These are phyloP conservation scores for Hetaerina titia DNA, from an alignment of 2,888 invertebrate genomes.

Conservation along the genomic window DNA sequence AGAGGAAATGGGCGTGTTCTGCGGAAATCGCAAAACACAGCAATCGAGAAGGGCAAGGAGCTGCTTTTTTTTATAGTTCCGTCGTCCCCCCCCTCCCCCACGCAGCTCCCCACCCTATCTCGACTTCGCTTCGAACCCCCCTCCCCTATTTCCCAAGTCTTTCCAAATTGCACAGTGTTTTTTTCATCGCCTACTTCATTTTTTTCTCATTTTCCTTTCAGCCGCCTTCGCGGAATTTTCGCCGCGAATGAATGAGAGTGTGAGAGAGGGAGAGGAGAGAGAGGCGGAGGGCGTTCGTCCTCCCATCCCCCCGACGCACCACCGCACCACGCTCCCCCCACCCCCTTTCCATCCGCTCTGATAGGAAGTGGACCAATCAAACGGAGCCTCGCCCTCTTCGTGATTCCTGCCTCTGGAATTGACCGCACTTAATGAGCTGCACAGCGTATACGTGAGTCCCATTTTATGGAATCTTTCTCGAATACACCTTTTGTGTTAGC, in stretches of 20 bases:
- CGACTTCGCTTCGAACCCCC: background rate
- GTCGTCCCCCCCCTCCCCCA: background rate
- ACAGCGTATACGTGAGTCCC: background rate
- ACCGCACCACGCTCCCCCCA: background rate
- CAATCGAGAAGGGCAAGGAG: background rate
- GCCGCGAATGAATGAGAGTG: background rate
- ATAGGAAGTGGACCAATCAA: background rate
- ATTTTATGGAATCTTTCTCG: no score
- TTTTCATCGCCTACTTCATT: constrained; percentile 10
- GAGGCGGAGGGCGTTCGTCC: background rate
- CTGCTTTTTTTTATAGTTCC: background rate
- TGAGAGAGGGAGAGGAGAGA: background rate
- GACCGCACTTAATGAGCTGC: background rate
- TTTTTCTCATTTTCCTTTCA: background rate
- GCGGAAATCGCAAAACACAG: constrained; percentile 32
- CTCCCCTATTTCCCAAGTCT: no score
- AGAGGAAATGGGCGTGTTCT: constrained; percentile 1
- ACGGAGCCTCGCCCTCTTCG: background rate
- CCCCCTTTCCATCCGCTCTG: background rate
- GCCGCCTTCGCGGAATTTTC: background rate
- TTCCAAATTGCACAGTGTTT: background rate
- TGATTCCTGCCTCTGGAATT: background rate
- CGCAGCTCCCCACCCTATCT: background rate
- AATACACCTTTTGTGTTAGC: no score
- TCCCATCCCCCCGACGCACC: background rate